Evolutionary conservation across 2,797 vertebrate genomes (phyloP), one percentile per base, ranked within the genome.

Genomic region (Anomalospiza imberbis): DNA sequence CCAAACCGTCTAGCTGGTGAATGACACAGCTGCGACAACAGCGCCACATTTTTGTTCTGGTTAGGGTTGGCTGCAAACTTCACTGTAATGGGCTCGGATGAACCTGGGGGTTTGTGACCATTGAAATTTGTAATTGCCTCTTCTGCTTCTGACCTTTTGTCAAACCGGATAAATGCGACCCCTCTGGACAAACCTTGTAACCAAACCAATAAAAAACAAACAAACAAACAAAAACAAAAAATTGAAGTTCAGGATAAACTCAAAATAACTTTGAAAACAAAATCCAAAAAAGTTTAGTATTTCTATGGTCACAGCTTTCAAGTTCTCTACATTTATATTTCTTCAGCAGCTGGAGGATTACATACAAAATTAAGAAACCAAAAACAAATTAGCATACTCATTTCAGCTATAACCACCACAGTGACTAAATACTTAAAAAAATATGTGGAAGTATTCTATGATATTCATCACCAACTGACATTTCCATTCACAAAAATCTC

Each of bases 51-150:
- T 98, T 99, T 99, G 93, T 98, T 98, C 98, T 99, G 99, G 97
- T 99, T 99, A 53, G 99, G 99, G 91, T 99, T 99, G 96, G 99
- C 99, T 12, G 99, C 99, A 65, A 99, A 99, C 94, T 99, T 99
- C 92, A 99, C 99, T 20, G 99, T 99, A 96, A 99, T 99, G 28
- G 99, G 99, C 96, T 99, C 99, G 2, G 98, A 96, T 81, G 98
- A 98, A 73, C 99, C 99, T 6, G 99, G 98, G 45, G 99, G 99
- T 96, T 99, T 99, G 97, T 99, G 99, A 83, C 99, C 99, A 72
- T 99, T 99, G 97, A 99, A 98, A 97, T 98, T 99, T 95, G 99
- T 99, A 95, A 99, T 99, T 36, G 99, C 99, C 32, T 99, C 99
- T 97, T 99, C 99, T 11, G 99, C 99, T 97, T 99, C 99, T 4